Conservation (phyloP, 1,140 invertebrate genomes). For the Antheraea pernyi region DNA sequence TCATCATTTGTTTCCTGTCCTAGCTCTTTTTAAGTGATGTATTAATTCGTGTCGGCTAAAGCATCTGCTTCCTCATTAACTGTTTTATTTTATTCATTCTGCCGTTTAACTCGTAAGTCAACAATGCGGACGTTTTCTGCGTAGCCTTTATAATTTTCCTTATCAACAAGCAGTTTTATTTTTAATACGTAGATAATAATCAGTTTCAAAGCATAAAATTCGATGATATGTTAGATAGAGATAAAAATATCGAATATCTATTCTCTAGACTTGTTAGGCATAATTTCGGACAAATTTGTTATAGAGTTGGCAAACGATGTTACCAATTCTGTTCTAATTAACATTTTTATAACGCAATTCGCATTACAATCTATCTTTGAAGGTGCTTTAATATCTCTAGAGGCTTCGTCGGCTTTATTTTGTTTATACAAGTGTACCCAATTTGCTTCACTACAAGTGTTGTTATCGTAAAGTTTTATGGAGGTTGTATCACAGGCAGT, state of each 20-base stretch:
- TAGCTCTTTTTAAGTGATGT: conserved; percentile 10
- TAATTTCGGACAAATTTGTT: background rate
- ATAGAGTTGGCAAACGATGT: background rate
- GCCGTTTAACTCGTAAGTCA: conserved; percentile 1
- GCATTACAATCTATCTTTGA: background rate
- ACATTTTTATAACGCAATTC: conserved; percentile 5
- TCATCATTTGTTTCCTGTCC: conserved; percentile 11
- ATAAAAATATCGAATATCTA: no score
- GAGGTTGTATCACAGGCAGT: conserved; percentile 13
- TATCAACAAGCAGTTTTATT: background rate
- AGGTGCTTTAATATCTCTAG: background rate
- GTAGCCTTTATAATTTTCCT: background rate
- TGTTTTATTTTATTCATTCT: conserved; percentile 5
- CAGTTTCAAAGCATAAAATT: background rate
- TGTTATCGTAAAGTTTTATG: conserved; percentile 9
- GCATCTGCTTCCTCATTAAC: conserved; percentile 72
- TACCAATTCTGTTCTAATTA: conserved; percentile 1
- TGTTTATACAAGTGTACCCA: conserved; percentile 4
- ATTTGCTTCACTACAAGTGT: conserved; percentile 2
- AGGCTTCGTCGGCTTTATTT: conserved; percentile 3
- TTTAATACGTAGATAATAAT: background rate
- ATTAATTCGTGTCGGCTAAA: conserved; percentile 38
- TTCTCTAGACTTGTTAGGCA: no score
- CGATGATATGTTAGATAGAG: background rate
- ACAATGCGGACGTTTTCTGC: background rate